Conservation (phyloP, 2,113 vertebrate species). For the Hemiscyllium ocellatum region DNA sequence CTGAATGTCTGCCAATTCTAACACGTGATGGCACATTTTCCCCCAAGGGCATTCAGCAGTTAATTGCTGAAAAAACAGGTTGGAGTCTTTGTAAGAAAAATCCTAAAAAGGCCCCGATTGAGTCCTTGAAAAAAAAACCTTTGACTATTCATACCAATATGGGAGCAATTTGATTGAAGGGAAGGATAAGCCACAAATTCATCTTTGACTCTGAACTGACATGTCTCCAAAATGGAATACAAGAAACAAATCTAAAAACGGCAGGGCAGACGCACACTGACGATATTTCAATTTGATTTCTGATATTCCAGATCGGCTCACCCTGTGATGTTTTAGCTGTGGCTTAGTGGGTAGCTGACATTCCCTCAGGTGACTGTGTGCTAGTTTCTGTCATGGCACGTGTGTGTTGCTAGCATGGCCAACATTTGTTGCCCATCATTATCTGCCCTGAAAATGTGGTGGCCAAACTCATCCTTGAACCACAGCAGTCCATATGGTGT, state of each 20-base stretch:
- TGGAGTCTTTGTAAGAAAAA: not conserved
- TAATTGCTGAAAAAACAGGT: slow-evolving; percentile 11
- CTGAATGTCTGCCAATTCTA: not conserved
- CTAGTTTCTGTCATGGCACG: too few relatives aligned
- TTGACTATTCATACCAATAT: not conserved
- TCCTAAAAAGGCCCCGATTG: not conserved
- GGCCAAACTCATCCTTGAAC: too few relatives aligned
- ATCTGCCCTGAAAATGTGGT: too few relatives aligned
- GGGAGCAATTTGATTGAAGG: slow-evolving; percentile 52
- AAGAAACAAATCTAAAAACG: not conserved
- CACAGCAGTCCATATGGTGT: too few relatives aligned
- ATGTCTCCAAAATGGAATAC: not conserved
- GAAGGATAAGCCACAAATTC: slow-evolving; percentile 46
- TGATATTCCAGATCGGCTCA: not conserved
- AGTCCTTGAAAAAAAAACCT: not conserved
- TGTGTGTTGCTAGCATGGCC: too few relatives aligned
- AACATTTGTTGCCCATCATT: too few relatives aligned
- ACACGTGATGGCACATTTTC: not conserved
- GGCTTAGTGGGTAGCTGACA: too few relatives aligned
- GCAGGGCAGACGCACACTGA: too few relatives aligned
- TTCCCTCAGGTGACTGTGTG: too few relatives aligned
- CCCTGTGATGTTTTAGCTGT: too few relatives aligned
- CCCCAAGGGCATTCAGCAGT: not conserved
- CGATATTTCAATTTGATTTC: not conserved
- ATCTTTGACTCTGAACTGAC: not conserved